Evolutionary conservation across 2,888 invertebrate genomes (phyloP).

Genomic region (Biston stratarius): DNA sequence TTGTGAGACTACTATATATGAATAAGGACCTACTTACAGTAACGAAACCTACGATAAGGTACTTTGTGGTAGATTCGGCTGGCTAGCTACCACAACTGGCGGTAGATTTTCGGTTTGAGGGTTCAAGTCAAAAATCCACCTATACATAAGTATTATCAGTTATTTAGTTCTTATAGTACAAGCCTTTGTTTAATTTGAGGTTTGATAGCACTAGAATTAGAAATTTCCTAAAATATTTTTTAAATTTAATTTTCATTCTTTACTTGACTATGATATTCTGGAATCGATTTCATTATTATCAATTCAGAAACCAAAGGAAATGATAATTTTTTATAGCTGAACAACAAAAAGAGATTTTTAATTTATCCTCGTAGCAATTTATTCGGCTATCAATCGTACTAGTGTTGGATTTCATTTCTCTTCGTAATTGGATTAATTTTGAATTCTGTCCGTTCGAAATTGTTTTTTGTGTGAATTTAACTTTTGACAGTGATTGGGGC

Average conservation of each 20-base stretch:
- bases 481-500: constrained; percentile 41
- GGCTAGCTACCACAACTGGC: no score
- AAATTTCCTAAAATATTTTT: not conserved
- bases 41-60: no score
- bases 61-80: no score
- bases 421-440: constrained; percentile 48
- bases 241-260: not conserved
- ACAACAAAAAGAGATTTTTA: constrained; percentile 38
- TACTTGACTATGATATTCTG: no score
- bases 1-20: not conserved
- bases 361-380: constrained; percentile 40
- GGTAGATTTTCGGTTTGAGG: no score
- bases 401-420: constrained; percentile 43
- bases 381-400: constrained; percentile 44
- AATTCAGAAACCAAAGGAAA: not conserved
- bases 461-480: constrained; percentile 43
- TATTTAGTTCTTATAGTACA: no score
- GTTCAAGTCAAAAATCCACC: no score
- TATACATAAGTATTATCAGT: no score
- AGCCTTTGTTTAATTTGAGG: not conserved
- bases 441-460: constrained; percentile 43
- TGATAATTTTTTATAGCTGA: constrained; percentile 11
- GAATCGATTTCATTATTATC: no score
- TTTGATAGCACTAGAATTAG: not conserved
- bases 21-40: not conserved